Evolutionary conservation across 2,888 invertebrate species (phyloP).

Genomic region (Toxonevra muliebris): DNA sequence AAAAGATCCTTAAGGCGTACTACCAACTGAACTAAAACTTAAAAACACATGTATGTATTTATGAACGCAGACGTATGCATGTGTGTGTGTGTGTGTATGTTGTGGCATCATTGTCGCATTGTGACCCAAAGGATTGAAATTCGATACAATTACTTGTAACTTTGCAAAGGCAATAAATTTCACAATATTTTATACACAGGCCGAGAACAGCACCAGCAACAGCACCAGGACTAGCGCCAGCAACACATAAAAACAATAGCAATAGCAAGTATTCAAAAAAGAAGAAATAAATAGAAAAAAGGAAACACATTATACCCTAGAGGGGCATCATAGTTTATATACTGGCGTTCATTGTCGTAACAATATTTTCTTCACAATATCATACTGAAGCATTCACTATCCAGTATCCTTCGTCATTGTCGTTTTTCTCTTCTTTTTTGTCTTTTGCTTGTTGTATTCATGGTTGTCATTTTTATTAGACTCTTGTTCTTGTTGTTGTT

Average conservation of each 20-base stretch:
- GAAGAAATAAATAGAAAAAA: not conserved
- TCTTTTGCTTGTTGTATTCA: not conserved
- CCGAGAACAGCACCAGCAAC: not conserved
- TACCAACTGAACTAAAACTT: too few relatives aligned
- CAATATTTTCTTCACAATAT: too few relatives aligned
- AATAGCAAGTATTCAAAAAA: constrained; percentile 3
- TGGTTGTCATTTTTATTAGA: constrained; percentile 4
- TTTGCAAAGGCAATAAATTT: constrained; percentile 37
- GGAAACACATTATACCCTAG: constrained; percentile 27
- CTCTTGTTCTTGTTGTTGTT: constrained; percentile 21
- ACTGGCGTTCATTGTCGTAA: constrained; percentile 5
- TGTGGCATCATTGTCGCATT: constrained; percentile 28
- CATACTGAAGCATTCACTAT: too few relatives aligned
- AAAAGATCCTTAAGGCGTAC: too few relatives aligned
- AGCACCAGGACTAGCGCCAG: not conserved
- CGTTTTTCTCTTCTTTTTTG: not conserved
- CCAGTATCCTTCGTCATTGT: not conserved
- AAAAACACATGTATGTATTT: too few relatives aligned
- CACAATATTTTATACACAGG: not conserved
- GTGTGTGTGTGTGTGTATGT: not conserved
- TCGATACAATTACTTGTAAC: constrained; percentile 37
- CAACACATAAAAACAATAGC: not conserved
- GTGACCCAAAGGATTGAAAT: constrained; percentile 41
- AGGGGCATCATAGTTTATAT: constrained; percentile 15
- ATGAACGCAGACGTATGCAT: not conserved